Evolutionary conservation across 1,140 invertebrate genomes (phyloP).

Genomic region (Melanaphis sacchari): DNA sequence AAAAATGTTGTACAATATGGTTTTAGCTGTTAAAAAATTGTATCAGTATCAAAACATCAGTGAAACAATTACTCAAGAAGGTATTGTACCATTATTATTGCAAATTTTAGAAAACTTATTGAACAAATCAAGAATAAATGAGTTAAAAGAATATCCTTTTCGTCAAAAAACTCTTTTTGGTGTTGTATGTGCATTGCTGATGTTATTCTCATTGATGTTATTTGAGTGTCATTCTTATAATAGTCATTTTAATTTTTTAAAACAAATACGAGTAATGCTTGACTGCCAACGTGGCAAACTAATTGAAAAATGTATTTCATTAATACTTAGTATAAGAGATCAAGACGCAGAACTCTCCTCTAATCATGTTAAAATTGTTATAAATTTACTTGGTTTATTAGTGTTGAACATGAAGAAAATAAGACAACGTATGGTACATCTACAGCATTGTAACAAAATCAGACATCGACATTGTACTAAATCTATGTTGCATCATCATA

Average conservation of each 20-base stretch:
- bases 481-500: constrained; percentile 68
- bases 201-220: constrained; percentile 70
- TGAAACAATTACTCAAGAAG: constrained; percentile 70
- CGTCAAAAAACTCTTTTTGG: constrained; percentile 72
- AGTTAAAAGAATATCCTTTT: constrained; percentile 61
- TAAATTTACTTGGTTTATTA: constrained; percentile 69
- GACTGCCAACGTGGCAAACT: constrained; percentile 70
- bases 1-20: constrained; percentile 68
- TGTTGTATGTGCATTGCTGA: constrained; percentile 68
- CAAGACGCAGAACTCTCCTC: constrained; percentile 63
- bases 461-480: constrained; percentile 67
- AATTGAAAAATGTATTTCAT: constrained; percentile 68
- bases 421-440: constrained; percentile 68
- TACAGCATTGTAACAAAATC: constrained; percentile 65
- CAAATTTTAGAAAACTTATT: constrained; percentile 58
- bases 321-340: constrained; percentile 67
- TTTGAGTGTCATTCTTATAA: constrained; percentile 66
- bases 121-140: constrained; percentile 55
- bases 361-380: constrained; percentile 66
- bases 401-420: constrained; percentile 69
- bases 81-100: constrained; percentile 66
- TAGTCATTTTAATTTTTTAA: constrained; percentile 69
- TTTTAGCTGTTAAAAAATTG: constrained; percentile 69
- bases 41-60: constrained; percentile 68
- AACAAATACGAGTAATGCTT: constrained; percentile 70